Evolutionary conservation across 1,140 invertebrate genomes (phyloP).

Genomic region (Calephelis virginiensis): DNA sequence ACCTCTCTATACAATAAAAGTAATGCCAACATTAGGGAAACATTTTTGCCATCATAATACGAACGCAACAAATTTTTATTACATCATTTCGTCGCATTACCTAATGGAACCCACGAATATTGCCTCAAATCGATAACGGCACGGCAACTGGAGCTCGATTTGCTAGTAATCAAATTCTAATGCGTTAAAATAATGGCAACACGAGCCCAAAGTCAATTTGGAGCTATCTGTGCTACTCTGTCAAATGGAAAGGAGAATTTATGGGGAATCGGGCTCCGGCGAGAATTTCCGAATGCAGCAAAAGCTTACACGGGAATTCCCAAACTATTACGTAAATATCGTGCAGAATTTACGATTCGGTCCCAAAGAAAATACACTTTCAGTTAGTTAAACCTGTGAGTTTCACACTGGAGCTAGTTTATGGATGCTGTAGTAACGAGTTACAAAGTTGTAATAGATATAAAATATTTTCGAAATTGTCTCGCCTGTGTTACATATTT

Average conservation of each 20-base stretch:
- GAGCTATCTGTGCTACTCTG: constrained; percentile 36
- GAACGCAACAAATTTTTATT: constrained; percentile 13
- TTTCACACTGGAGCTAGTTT: constrained; percentile 1
- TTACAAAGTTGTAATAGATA: background rate
- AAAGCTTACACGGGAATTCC: constrained; percentile 26
- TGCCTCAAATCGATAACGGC: constrained; percentile 26
- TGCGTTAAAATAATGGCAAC: constrained; percentile 40
- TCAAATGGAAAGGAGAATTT: constrained; percentile 46
- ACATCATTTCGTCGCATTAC: constrained; percentile 26
- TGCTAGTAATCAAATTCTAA: constrained; percentile 40
- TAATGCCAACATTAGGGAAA: constrained; percentile 11
- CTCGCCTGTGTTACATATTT: no score
- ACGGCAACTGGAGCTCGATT: constrained; percentile 31
- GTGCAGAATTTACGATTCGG: constrained; percentile 23
- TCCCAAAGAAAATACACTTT: constrained; percentile 23
- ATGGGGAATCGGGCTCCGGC: constrained; percentile 33
- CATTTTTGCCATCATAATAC: constrained; percentile 9
- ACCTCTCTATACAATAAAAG: constrained; percentile 2
- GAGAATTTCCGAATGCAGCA: constrained; percentile 33
- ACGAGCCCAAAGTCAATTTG: constrained; percentile 37
- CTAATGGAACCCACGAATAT: constrained; percentile 46
- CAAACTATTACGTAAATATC: constrained; percentile 25
- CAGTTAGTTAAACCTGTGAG: constrained; percentile 17
- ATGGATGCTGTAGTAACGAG: background rate
- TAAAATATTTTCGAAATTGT: background rate